These are phyloP conservation scores for Megaceryle torquata DNA, from an alignment of 2,113 vertebrate genomes.

Conservation along the genomic window DNA sequence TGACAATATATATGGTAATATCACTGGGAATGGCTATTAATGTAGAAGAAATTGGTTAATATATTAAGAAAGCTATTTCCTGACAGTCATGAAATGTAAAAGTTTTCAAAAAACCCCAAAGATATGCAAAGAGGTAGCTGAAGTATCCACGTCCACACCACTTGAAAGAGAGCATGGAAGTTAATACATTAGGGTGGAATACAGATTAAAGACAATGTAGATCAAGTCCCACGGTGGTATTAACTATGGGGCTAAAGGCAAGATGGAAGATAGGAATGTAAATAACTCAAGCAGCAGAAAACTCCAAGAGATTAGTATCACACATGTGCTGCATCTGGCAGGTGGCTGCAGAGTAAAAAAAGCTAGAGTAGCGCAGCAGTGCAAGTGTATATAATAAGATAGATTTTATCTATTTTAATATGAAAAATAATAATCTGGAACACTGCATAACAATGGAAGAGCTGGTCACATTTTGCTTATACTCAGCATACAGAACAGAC, in stretches of 20 bases:
- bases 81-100: background rate
- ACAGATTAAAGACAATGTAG: background rate
- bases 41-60: background rate
- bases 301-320: background rate
- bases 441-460: accelerated
- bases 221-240: background rate
- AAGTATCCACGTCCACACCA: background rate
- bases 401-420: background rate
- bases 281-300: background rate
- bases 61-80: background rate
- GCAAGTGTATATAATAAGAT: background rate
- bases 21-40: background rate
- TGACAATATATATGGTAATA: too few species aligned
- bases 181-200: background rate
- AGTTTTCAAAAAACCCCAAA: background rate
- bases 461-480: background rate
- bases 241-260: background rate
- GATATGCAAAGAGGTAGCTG: background rate
- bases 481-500: background rate
- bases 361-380: background rate
- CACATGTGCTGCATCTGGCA: background rate
- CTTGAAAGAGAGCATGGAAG: background rate
- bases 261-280: background rate
- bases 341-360: background rate
- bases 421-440: background rate